Conservation (phyloP, 2,888 invertebrate species). For the Pycnomerus fuliginosus region DNA sequence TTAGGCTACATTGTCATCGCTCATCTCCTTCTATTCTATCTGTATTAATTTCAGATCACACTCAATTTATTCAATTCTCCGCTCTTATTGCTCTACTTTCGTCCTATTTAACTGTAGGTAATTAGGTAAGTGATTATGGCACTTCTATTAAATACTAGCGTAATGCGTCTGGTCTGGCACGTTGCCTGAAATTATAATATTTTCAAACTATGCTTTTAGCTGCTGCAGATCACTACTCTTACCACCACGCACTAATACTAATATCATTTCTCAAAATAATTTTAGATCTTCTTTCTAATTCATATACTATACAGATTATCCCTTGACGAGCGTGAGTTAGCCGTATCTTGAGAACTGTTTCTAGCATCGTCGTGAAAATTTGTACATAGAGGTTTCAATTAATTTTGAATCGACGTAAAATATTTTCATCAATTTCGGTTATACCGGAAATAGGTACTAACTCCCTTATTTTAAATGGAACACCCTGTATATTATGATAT, state of each 20-base stretch:
- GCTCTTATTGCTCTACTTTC: conserved; percentile 10
- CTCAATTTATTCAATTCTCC: conserved; percentile 13
- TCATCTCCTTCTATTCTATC: conserved; percentile 9
- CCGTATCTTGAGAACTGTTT: no score
- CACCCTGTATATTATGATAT: no score
- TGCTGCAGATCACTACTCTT: conserved; percentile 2
- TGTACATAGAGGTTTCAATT: no score
- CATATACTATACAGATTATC: no score
- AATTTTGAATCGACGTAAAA: no score
- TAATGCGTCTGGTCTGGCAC: conserved; percentile 20
- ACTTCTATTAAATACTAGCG: conserved; percentile 12
- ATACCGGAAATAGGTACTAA: no score
- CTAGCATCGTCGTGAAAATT: no score
- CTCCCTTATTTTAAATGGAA: no score
- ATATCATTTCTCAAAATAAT: no score
- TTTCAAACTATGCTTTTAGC: conserved; percentile 6
- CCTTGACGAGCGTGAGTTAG: no score
- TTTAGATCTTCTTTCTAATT: no score
- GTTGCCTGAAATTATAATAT: conserved; percentile 22
- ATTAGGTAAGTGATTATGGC: conserved; percentile 19
- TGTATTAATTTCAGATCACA: conserved; percentile 10
- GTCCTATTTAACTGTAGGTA: conserved; percentile 18
- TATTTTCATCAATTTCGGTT: no score
- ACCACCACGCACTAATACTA: not conserved
- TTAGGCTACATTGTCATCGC: conserved; percentile 13